Percentiles rank a stretch among this genome's conserved stretches.
Evolutionary conservation across 2,113 vertebrate genomes (phyloP).

Genomic region (Tricholaema leucomelas): DNA sequence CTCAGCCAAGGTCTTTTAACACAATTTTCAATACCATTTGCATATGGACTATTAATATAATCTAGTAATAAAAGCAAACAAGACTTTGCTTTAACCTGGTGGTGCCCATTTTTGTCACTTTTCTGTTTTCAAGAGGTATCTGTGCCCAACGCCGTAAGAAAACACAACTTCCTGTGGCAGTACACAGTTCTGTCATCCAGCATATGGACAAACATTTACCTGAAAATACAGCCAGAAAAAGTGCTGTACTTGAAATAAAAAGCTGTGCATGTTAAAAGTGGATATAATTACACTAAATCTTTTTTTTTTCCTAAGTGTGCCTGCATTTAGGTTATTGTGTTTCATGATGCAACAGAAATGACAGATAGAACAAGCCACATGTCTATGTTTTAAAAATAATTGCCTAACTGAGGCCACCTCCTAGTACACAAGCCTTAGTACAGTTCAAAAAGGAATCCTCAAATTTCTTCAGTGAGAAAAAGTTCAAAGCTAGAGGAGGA

Average conservation of each 20-base stretch:
- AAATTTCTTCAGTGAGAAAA: background rate
- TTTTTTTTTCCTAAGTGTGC: background rate
- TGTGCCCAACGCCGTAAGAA: background rate
- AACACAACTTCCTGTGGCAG: background rate
- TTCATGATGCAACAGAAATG: background rate
- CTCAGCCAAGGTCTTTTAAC: background rate
- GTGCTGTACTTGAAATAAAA: background rate
- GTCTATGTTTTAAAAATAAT: background rate
- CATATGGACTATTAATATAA: background rate
- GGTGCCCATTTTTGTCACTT: background rate
- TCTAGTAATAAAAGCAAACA: background rate
- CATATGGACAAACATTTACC: background rate
- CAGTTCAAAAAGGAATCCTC: background rate
- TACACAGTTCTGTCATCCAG: background rate
- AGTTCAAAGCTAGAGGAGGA: background rate
- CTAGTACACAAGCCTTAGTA: background rate
- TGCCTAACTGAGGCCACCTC: background rate
- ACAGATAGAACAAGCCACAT: background rate
- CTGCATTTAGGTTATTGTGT: background rate
- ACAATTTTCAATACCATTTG: background rate
- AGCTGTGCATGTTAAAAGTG: background rate
- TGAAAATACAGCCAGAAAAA: background rate
- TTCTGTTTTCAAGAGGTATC: background rate
- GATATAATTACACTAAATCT: background rate
- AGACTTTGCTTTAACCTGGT: background rate